Evolutionary conservation across 2,888 invertebrate species (phyloP), one percentile per base, ranked within the genome.

Genomic region (Bellardia pandia): DNA sequence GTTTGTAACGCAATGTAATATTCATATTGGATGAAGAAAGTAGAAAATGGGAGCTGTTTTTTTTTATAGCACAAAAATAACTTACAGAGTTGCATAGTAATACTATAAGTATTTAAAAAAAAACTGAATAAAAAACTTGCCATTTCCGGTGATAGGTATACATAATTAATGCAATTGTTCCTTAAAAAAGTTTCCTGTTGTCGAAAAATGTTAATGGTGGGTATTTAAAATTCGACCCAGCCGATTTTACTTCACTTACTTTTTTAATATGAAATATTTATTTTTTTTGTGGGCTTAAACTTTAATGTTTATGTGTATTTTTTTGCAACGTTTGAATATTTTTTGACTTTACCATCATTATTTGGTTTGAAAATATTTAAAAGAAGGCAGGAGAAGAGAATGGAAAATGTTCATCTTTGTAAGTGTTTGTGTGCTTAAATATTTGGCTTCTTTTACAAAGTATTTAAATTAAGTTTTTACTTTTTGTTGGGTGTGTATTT

Each of bases 401-500:
- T 9, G 11, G 6, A n/a, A 60, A 60, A 60, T 60, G 7, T 60
- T 60, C 13, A 14, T n/a, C 14, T 60, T 60, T 16, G 62, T 64
- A 8, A 3, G 8, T 23, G 6, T 16, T 16, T 23, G 23, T 23
- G 6, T 16, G 5, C 9, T n/a, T 40, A 9, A n/a, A 3, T 62
- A 62, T 14, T 37, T 64, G 16, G n/a, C 3, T 64, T 8, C 37
- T 2, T 64, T n/a, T 62, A 8, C 4, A 64, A 16, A 64, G 40
- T 4, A 64, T 64, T 64, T 64, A 64, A 42, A 64, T 40, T 64
- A 16, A 64, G 40, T 42, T 56, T 56, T 16, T 23, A 23, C 23
- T 23, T 56, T 56, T 23, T 16, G 23, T 0, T 45, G 45, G 11
- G 2, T 11, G 45, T 13, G 3, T 45, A 0, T 51, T 3, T 14